phyloP scores from a whole-genome alignment of 2,888 invertebrate genomes.

The Mythimna albipuncta region DNA sequence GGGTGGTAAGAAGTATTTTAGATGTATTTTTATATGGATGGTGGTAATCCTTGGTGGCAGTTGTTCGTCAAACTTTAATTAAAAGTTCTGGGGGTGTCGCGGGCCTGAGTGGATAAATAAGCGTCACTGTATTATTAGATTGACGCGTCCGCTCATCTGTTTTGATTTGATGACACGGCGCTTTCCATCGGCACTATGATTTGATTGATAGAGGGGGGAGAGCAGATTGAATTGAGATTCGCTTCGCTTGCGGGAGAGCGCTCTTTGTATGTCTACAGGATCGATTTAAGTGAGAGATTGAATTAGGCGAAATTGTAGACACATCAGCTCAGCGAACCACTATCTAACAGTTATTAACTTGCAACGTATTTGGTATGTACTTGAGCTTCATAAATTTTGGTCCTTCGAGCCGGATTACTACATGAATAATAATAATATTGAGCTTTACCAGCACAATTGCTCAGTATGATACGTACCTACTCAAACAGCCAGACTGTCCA shows the following conservation, averaged over 20 bases:
- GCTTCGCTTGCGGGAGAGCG: slow-evolving; percentile 48
- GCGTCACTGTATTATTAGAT: slow-evolving; percentile 59
- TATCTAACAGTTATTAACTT: background rate
- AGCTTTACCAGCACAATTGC: background rate
- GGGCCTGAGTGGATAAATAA: slow-evolving; percentile 55
- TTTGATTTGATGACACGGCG: slow-evolving; percentile 64
- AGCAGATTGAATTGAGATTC: slow-evolving; percentile 56
- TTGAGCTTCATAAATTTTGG: background rate
- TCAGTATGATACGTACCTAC: no score
- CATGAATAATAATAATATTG: background rate
- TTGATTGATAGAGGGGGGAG: slow-evolving; percentile 57
- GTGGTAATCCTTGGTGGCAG: slow-evolving; percentile 55
- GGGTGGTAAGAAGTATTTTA: slow-evolving; percentile 69
- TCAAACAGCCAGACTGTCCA: background rate
- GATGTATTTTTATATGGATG: slow-evolving; percentile 66
- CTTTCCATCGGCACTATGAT: slow-evolving; percentile 53
- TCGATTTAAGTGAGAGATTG: slow-evolving; percentile 39
- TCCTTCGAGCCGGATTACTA: slow-evolving; percentile 1
- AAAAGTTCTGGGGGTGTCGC: slow-evolving; percentile 72
- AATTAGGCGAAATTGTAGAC: background rate
- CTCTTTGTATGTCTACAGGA: slow-evolving; percentile 45
- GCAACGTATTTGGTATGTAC: background rate
- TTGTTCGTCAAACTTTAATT: slow-evolving; percentile 82
- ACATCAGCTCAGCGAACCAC: background rate
- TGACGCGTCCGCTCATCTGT: slow-evolving; percentile 52